phyloP scores from a whole-genome alignment of 1,140 invertebrate genomes.

The Tetranychus urticae region DNA sequence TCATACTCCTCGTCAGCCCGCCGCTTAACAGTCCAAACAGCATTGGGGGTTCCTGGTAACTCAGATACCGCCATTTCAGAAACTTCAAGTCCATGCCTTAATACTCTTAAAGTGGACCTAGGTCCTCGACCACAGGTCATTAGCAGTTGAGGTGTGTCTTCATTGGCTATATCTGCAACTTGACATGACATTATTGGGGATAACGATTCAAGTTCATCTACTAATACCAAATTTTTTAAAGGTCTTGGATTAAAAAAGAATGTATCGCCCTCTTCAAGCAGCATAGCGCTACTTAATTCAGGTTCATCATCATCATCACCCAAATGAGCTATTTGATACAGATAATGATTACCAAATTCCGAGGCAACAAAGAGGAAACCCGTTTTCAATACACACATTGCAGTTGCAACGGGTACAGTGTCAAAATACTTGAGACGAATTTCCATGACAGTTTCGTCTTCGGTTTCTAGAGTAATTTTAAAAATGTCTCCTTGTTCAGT shows the following conservation, averaged over 20 bases:
- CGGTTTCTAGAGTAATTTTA: constrained; percentile 92
- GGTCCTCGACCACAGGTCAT: constrained; percentile 84
- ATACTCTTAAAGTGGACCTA: constrained; percentile 65
- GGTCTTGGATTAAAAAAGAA: constrained; percentile 88
- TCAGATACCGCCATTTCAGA: constrained; percentile 99
- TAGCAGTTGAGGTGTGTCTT: constrained; percentile 96
- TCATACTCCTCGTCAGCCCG: constrained; percentile 91
- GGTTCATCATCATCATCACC: constrained; percentile 98
- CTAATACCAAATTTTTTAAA: constrained; percentile 81
- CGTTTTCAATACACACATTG: constrained; percentile 94
- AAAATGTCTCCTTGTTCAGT: constrained; percentile 93
- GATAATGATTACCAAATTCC: constrained; percentile 97
- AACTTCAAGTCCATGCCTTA: constrained; percentile 88
- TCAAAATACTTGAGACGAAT: constrained; percentile 99
- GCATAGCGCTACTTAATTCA: constrained; percentile 95
- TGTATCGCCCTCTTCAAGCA: constrained; percentile 91
- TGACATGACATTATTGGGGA: constrained; percentile 73
- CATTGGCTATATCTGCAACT: constrained; percentile 56
- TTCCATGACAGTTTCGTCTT: constrained; percentile 95
- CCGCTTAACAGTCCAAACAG: constrained; percentile 96
- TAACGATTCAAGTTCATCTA: constrained; percentile 92
- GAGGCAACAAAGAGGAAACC: constrained; percentile 95
- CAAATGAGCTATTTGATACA: constrained; percentile 96
- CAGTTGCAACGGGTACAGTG: constrained; percentile 80
- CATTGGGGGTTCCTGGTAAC: constrained; percentile 93